Evolutionary conservation across 2,888 invertebrate species (phyloP).

Genomic region (Stenchaetothrips biformis): DNA sequence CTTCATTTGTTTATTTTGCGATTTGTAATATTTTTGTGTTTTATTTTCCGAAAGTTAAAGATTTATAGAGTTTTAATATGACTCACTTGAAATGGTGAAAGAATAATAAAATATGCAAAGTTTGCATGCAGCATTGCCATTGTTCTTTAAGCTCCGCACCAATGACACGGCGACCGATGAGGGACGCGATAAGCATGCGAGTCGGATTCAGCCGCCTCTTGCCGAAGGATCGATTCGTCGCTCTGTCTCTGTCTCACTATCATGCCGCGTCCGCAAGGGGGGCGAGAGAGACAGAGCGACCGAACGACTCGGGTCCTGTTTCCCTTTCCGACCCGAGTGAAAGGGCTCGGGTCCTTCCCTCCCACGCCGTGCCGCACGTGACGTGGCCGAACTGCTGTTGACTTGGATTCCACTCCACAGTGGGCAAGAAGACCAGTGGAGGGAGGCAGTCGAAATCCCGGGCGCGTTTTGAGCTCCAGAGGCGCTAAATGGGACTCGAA

Average conservation of each 20-base stretch:
- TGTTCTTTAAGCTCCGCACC: not conserved
- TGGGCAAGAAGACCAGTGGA: no score
- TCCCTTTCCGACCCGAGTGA: no score
- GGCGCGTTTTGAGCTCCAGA: no score
- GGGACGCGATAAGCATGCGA: not conserved
- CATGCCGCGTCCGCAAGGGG: no score
- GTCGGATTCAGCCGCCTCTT: no score
- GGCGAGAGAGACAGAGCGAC: no score
- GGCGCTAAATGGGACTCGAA: no score
- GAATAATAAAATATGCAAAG: slow-evolving; percentile 7
- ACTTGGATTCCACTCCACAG: no score
- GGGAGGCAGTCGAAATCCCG: no score
- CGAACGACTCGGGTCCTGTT: no score
- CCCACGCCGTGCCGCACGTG: not conserved
- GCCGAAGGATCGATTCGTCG: no score
- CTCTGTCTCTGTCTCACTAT: no score
- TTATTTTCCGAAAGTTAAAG: slow-evolving; percentile 21
- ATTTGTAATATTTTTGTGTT: slow-evolving; percentile 22
- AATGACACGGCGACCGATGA: not conserved
- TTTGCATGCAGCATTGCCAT: not conserved
- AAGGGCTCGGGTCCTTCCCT: not conserved
- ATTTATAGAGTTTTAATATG: slow-evolving; percentile 20
- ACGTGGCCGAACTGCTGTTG: not conserved
- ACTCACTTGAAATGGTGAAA: slow-evolving; percentile 18
- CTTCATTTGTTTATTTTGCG: slow-evolving; percentile 15